Evolutionary conservation across 2,797 vertebrate species (phyloP).

Genomic region (Clarias fuscus): DNA sequence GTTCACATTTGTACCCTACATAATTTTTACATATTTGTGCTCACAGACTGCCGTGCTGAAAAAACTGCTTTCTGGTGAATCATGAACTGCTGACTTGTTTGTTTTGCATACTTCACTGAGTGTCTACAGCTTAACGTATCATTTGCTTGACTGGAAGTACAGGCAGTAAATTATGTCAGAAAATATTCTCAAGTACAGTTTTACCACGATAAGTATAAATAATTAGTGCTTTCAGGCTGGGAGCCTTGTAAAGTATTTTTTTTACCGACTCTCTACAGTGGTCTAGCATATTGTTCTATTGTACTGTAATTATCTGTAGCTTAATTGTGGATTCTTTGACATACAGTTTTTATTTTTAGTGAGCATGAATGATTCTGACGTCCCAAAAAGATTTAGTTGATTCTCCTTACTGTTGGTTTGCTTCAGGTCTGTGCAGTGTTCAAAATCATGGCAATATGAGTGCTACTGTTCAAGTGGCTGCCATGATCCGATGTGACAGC

Average conservation of each 20-base stretch:
- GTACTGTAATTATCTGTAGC: conserved; percentile 24
- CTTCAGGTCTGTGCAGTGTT: background rate
- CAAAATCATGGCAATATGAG: conserved; percentile 27
- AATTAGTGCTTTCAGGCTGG: conserved; percentile 43
- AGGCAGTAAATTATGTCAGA: conserved; percentile 51
- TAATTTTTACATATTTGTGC: conserved; percentile 35
- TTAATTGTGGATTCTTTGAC: conserved; percentile 38
- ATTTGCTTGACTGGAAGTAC: conserved; percentile 56
- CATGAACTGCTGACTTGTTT: conserved; percentile 56
- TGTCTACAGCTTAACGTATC: conserved; percentile 49
- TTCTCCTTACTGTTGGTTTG: background rate
- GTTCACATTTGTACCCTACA: conserved; percentile 7
- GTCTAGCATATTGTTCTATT: conserved; percentile 15
- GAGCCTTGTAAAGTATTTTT: background rate
- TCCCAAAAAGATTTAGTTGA: background rate
- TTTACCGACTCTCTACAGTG: background rate
- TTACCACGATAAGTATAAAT: conserved; percentile 55
- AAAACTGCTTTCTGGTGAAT: conserved; percentile 43
- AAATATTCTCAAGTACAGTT: conserved; percentile 42
- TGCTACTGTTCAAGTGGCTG: conserved; percentile 44
- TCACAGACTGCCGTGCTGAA: conserved; percentile 21
- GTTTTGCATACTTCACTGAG: conserved; percentile 44
- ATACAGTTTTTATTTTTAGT: conserved; percentile 27
- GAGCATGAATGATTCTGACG: background rate
- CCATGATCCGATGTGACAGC: conserved; percentile 41